phyloP scores from a whole-genome alignment of 2,797 vertebrate genomes.

The Champsocephalus esox region DNA sequence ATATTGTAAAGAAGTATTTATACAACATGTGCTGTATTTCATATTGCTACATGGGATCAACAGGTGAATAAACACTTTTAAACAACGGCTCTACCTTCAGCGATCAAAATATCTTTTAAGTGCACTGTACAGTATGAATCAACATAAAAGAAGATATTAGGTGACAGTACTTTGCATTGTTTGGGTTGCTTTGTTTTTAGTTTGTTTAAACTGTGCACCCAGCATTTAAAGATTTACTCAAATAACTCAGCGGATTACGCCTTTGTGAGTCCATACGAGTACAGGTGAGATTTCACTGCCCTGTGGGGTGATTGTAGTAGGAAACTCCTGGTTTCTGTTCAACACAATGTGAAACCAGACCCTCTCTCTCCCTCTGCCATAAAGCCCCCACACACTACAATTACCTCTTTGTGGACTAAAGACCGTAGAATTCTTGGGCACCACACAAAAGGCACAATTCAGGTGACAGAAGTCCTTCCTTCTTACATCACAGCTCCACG shows the following conservation, averaged over 20 bases:
- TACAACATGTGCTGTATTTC: background rate
- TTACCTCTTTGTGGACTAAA: conserved; percentile 78
- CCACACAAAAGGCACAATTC: conserved; percentile 64
- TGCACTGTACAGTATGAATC: background rate
- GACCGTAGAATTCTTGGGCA: conserved; percentile 74
- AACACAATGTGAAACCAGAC: conserved; percentile 82
- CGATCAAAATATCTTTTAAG: background rate
- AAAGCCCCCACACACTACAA: conserved; percentile 76
- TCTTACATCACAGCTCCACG: conserved; percentile 21
- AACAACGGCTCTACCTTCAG: background rate
- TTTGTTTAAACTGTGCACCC: conserved; percentile 32
- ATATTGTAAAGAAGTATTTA: background rate
- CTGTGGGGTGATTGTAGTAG: conserved; percentile 65
- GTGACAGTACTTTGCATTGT: conserved; percentile 23
- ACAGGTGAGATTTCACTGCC: conserved; percentile 57
- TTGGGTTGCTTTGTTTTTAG: conserved; percentile 14
- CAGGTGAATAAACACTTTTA: background rate
- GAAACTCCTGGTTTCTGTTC: conserved; percentile 70
- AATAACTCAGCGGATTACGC: conserved; percentile 63
- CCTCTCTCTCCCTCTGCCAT: conserved; percentile 59
- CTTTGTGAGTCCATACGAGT: conserved; percentile 23
- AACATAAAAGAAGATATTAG: conserved; percentile 27
- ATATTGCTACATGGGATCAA: background rate
- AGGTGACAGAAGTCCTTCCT: conserved; percentile 59
- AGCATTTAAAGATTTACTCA: conserved; percentile 59